Conservation (phyloP, 2,113 vertebrate species). For the Macaca fascicularis region DNA sequence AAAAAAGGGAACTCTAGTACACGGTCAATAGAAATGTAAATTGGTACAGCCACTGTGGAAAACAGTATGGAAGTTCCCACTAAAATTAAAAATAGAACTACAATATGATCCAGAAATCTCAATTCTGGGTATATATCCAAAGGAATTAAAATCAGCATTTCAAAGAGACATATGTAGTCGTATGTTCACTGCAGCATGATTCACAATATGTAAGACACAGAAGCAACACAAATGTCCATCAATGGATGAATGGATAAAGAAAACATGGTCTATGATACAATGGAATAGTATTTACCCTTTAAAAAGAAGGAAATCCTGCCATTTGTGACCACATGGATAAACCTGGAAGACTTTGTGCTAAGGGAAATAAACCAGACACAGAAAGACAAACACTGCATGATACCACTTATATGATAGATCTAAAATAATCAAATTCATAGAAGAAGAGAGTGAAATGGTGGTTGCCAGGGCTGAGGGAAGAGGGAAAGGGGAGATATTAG, state of each 20-base stretch:
- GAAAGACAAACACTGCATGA: not conserved
- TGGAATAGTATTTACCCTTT: not conserved
- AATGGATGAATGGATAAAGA: not conserved
- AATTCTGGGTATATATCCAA: not conserved
- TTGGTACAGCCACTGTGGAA: not conserved
- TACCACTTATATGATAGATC: not conserved
- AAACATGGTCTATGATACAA: not conserved
- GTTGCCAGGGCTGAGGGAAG: not conserved
- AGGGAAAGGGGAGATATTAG: not conserved
- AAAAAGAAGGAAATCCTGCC: not conserved
- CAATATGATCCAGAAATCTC: not conserved
- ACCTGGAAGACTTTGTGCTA: not conserved
- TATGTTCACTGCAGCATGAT: not conserved
- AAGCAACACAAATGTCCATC: not conserved
- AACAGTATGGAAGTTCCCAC: not conserved
- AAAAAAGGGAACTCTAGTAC: not conserved
- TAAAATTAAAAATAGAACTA: not conserved
- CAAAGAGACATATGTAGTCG: not conserved
- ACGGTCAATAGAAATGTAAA: not conserved
- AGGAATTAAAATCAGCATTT: not conserved
- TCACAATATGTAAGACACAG: not conserved
- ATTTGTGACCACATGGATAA: not conserved
- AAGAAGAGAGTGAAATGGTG: not conserved
- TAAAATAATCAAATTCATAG: not conserved
- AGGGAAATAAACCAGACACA: not conserved